phyloP scores from a whole-genome alignment of 1,140 invertebrate genomes.

The Reticulitermes speratus region DNA sequence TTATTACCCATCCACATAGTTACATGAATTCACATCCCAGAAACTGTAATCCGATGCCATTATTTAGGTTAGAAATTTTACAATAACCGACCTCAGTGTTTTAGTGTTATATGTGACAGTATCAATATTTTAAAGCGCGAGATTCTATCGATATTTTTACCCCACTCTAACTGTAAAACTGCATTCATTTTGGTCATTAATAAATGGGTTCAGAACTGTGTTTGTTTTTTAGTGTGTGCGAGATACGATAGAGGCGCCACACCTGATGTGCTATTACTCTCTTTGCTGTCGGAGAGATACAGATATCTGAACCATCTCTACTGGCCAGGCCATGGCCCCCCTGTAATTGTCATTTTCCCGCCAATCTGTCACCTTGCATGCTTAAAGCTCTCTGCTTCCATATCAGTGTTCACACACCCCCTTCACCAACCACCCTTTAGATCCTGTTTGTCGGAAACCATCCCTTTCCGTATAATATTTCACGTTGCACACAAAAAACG shows the following conservation, averaged over 20 bases:
- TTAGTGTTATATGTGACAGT: neutral
- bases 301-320: neutral
- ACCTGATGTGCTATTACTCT: neutral
- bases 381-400: neutral
- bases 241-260: neutral
- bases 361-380: conserved; percentile 14
- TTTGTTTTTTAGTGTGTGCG: neutral
- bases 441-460: neutral
- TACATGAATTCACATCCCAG: too few relatives aligned
- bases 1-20: too few relatives aligned
- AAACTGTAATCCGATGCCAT: too few relatives aligned
- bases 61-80: too few relatives aligned
- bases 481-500: neutral
- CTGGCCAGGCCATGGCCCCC: neutral
- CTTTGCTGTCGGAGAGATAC: neutral
- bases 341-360: conserved; percentile 1
- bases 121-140: neutral
- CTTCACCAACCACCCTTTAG: neutral
- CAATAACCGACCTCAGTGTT: neutral
- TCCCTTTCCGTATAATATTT: neutral
- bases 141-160: neutral
- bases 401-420: neutral
- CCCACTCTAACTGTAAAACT: neutral
- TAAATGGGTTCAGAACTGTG: neutral
- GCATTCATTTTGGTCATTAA: neutral